These are phyloP conservation scores for Drosophila helvetica DNA, from an alignment of 2,888 invertebrate species.

Conservation along the genomic window DNA sequence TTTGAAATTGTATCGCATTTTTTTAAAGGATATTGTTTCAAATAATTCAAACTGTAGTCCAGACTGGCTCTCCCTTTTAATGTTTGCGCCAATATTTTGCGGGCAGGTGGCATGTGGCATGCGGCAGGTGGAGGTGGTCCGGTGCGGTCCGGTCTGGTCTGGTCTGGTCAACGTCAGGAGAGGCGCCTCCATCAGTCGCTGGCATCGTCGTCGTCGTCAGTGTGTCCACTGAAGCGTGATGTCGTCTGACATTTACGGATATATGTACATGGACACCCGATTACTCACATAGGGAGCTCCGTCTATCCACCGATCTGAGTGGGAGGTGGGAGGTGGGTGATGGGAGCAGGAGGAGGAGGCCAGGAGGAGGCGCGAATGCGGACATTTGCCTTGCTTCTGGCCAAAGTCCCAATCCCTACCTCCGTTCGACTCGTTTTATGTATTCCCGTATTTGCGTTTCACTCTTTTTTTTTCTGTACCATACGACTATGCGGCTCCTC, in stretches of 20 bases:
- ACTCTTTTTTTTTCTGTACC: neutral
- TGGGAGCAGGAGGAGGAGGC: slow-evolving; percentile 8
- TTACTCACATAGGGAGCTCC: slow-evolving; percentile 43
- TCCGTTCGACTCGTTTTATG: slow-evolving; percentile 26
- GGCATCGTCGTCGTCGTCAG: slow-evolving; percentile 28
- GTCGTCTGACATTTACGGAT: slow-evolving; percentile 80
- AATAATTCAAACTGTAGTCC: slow-evolving; percentile 73
- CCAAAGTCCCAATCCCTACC: neutral
- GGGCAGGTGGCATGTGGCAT: slow-evolving; percentile 42
- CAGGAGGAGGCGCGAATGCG: slow-evolving; percentile 65
- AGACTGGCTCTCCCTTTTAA: slow-evolving; percentile 29
- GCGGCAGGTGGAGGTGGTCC: slow-evolving; percentile 1
- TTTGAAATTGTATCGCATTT: slow-evolving; percentile 75
- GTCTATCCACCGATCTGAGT: slow-evolving; percentile 5
- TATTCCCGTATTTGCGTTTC: slow-evolving; percentile 52
- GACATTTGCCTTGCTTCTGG: slow-evolving; percentile 43
- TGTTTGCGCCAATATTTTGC: slow-evolving; percentile 76
- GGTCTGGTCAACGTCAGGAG: slow-evolving; percentile 37
- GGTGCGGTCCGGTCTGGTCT: slow-evolving; percentile 4
- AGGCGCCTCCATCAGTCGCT: slow-evolving; percentile 63
- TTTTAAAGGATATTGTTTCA: slow-evolving; percentile 78
- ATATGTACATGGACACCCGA: slow-evolving; percentile 60
- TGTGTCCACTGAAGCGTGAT: slow-evolving; percentile 78
- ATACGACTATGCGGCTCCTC: slow-evolving; percentile 40
- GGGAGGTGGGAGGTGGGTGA: too few relatives aligned